Conservation (phyloP, 2,113 vertebrate species). For the Solea senegalensis region DNA sequence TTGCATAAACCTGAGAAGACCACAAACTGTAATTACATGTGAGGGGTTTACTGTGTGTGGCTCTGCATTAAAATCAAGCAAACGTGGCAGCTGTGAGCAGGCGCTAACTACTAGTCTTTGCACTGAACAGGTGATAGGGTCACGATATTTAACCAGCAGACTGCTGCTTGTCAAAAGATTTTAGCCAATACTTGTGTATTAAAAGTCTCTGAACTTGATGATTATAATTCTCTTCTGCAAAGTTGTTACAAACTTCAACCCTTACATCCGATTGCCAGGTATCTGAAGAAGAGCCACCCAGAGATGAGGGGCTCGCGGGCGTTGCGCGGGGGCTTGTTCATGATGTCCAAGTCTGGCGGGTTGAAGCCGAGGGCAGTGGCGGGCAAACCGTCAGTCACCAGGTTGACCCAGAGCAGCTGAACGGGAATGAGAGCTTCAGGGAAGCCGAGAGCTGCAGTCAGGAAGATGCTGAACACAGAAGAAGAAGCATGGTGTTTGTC, state of each 20-base stretch:
- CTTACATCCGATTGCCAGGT: constrained; percentile 97
- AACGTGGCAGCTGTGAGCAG: not conserved
- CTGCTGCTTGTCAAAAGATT: too few relatives aligned
- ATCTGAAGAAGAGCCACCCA: constrained; percentile 99
- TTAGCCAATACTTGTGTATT: too few relatives aligned
- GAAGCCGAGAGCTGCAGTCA: constrained; percentile 97
- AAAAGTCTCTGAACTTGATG: too few relatives aligned
- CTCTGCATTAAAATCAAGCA: not conserved
- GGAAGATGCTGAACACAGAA: constrained; percentile 88
- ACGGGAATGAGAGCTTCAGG: constrained; percentile 98
- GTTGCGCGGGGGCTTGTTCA: constrained; percentile 95
- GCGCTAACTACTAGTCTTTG: too few relatives aligned
- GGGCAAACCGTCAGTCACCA: constrained; percentile 96
- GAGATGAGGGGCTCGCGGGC: constrained; percentile 97
- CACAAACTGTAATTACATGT: too few relatives aligned
- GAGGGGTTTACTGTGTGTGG: too few relatives aligned
- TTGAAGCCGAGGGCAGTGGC: constrained; percentile 98
- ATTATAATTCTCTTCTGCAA: not conserved
- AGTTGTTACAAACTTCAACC: constrained; percentile 10
- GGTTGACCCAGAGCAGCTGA: constrained; percentile 97
- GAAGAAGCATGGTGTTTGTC: not conserved
- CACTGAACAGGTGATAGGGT: too few relatives aligned
- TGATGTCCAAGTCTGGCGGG: constrained; percentile 97
- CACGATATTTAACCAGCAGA: too few relatives aligned
- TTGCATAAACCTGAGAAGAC: too few relatives aligned